Percentiles rank a stretch among this genome's conserved stretches.
phyloP scores from a whole-genome alignment of 2,888 invertebrate genomes.

The Acleris emargana region DNA sequence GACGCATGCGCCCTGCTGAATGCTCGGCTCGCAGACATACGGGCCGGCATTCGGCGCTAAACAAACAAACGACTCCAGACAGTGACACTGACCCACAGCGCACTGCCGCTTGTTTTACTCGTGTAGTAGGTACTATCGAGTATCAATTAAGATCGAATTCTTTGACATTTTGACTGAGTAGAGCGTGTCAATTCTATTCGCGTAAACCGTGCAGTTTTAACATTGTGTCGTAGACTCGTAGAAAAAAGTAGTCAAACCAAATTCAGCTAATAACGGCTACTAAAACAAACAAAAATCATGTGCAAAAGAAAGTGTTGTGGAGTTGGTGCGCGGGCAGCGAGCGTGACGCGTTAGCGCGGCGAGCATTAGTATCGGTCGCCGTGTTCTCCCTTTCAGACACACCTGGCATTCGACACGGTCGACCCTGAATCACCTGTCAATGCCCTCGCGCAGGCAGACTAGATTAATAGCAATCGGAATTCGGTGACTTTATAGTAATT shows the following conservation, averaged over 20 bases:
- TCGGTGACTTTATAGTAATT: constrained; percentile 15
- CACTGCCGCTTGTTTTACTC: constrained; percentile 39
- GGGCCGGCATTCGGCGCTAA: constrained; percentile 63
- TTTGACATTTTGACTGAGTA: not conserved
- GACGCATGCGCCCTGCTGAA: constrained; percentile 70
- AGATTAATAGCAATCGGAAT: constrained; percentile 10
- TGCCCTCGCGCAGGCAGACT: constrained; percentile 43
- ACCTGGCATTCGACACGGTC: constrained; percentile 65
- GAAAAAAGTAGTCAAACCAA: constrained; percentile 18
- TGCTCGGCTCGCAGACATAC: constrained; percentile 42
- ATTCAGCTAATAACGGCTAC: constrained; percentile 21
- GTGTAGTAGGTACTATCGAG: not conserved
- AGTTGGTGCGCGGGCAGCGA: constrained; percentile 58
- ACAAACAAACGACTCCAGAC: constrained; percentile 72
- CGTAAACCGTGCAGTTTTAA: not conserved
- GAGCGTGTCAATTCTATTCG: too few relatives aligned
- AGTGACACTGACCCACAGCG: constrained; percentile 68
- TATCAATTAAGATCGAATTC: not conserved
- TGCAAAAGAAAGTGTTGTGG: constrained; percentile 76
- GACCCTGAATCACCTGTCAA: constrained; percentile 58
- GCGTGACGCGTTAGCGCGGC: constrained; percentile 69
- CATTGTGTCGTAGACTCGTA: not conserved
- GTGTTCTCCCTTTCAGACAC: constrained; percentile 70
- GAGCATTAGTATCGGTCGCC: constrained; percentile 62
- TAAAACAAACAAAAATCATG: constrained; percentile 66